A percentile compares a stretch with the other conserved stretches of the same genome.
phyloP scores from a whole-genome alignment of 2,888 invertebrate genomes.

The Trichogramma dendrolimi region DNA sequence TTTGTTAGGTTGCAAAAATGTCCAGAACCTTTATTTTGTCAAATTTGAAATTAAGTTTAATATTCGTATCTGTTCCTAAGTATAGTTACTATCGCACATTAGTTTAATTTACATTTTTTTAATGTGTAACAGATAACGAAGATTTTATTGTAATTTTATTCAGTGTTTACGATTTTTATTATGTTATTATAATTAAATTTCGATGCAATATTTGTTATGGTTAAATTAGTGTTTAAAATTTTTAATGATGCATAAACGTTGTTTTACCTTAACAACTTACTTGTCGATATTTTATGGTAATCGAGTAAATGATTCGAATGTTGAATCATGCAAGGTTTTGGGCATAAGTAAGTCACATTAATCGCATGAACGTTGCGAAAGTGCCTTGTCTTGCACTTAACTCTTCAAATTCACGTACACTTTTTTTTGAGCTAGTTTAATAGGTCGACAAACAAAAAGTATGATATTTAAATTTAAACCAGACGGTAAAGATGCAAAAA shows the following conservation, averaged over 20 bases:
- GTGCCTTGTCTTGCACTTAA: constrained; percentile 52
- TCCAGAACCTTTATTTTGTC: no score
- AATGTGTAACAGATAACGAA: no score
- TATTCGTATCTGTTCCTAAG: no score
- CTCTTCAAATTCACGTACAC: constrained; percentile 41
- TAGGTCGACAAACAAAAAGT: constrained; percentile 25
- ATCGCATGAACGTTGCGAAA: constrained; percentile 44
- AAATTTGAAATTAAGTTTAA: no score
- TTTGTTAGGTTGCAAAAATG: no score
- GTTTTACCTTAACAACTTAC: no score
- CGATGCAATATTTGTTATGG: constrained; percentile 13
- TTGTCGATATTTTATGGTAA: no score
- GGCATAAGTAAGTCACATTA: constrained; percentile 32
- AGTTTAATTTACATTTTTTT: not conserved
- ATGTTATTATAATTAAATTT: no score
- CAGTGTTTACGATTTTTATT: no score
- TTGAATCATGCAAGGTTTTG: constrained; percentile 32
- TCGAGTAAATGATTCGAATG: not conserved
- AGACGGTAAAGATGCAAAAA: constrained; percentile 18
- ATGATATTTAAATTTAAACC: constrained; percentile 4
- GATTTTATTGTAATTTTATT: not conserved
- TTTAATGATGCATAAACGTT: no score
- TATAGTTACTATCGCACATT: not conserved
- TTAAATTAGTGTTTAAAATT: constrained; percentile 11
- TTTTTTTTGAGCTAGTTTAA: constrained; percentile 18